phyloP scores from a whole-genome alignment of 1,140 invertebrate genomes.

The Archegozetes longisetosus region DNA sequence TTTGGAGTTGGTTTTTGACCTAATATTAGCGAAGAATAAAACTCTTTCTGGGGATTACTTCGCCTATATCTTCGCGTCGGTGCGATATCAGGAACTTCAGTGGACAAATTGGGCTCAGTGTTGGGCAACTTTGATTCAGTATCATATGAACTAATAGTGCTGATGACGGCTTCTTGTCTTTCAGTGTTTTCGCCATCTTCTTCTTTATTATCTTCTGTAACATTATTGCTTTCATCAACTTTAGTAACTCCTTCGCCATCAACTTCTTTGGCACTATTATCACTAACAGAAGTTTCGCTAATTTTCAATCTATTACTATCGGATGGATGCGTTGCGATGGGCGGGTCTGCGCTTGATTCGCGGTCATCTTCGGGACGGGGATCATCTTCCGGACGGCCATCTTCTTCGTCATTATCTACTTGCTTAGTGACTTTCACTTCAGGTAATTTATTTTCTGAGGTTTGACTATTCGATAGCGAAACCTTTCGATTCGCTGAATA shows the following conservation, averaged over 20 bases:
- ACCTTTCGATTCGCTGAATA: too few relatives aligned
- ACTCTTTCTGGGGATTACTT: slow-evolving; percentile 10
- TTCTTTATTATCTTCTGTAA: slow-evolving; percentile 11
- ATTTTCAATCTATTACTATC: neutral
- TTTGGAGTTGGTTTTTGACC: slow-evolving; percentile 52
- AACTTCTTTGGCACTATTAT: neutral
- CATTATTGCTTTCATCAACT: neutral
- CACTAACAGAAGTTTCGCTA: neutral
- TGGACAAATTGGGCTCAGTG: neutral
- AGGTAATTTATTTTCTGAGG: neutral
- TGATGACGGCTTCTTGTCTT: slow-evolving; percentile 20
- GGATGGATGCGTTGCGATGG: slow-evolving; percentile 5
- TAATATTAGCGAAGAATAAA: slow-evolving; percentile 43
- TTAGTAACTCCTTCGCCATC: neutral
- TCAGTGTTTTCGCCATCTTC: slow-evolving; percentile 11
- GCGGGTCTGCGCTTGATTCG: neutral
- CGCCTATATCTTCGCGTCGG: slow-evolving; percentile 28
- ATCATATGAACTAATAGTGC: slow-evolving; percentile 29
- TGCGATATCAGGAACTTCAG: neutral
- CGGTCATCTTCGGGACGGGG: slow-evolving; percentile 12
- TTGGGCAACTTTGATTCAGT: slow-evolving; percentile 17
- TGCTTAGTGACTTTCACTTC: too few relatives aligned
- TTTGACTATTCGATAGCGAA: neutral
- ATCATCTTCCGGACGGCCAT: slow-evolving; percentile 5
- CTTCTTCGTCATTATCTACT: neutral